Evolutionary conservation across 1,140 invertebrate species (phyloP), one percentile per base, ranked within the genome.

Genomic region (Batillaria attramentaria): DNA sequence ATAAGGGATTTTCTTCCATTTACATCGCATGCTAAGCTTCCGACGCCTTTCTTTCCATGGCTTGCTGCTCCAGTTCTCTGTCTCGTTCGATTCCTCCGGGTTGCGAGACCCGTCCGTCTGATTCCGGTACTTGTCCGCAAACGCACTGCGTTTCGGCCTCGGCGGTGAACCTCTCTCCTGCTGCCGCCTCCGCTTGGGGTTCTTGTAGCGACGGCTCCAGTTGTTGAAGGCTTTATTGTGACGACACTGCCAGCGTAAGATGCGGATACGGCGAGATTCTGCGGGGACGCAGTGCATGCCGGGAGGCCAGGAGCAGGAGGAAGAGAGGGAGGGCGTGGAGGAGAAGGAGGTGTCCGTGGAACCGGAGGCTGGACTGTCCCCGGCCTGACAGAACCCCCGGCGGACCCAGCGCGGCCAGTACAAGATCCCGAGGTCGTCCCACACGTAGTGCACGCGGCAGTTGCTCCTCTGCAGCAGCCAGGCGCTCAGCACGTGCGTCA

Each of bases 401-500:
- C 90, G 89, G 42, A 93, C 87, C 92, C 92, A 93, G 33, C 93
- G 85, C 1, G 93, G 93, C 93, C 93, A 93, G 86, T 93, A 93
- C 28, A 92, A 84, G 1, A 89, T 72, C 0, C 93, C 93, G 4
- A 93, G 85, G 79, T 93, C 93, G 78, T 91, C 91, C 93, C 93
- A 93, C 66, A 88, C 83, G 81, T 91, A 91, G 6, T 86, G 84
- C 0, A 93, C 91, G 3, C 92, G 92, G 82, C 93, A 93, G 24
- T 90, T 89, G 0, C 92, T 93, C 75, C 91, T 90, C 5, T 91
- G 89, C 88, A 92, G 90, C 41, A 93, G 89, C 81, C 93, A 92
- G 31, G 92, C 90, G 57, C 91, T 90, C 50, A 89, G 75, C 33
- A 77, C 69, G 20, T 72, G 31, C 24, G 81, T n/a, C 37, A 82